Base-by-base conservation (phyloP, 2,113 vertebrate species). In the Solea senegalensis region DNA sequence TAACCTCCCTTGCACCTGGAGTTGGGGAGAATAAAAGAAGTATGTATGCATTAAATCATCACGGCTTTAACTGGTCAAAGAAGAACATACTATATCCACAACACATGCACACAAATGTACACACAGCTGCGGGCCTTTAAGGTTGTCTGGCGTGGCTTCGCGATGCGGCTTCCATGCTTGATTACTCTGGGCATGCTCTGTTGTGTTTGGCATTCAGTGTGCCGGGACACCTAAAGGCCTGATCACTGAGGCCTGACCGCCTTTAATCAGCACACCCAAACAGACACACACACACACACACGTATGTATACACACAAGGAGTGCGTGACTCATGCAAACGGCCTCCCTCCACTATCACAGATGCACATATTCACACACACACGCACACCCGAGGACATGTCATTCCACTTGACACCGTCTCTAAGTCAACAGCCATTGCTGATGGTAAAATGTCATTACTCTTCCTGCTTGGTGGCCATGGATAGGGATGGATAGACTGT, bases 121-220 rank as follows among this genome's bases (percentile, higher is more conserved):
- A 74, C 69, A 77, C 76, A 90, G 80, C 70, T 86, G 81, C 34
- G 56, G 85, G 56, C 41, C 82, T 87, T 83, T 79, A 69, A 76
- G 81, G 65, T 68, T 74, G 83, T 65, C 83, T 65, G 56, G 72
- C 76, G 84, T 72, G 81, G 80, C 77, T 68, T 81, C 21, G 74
- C 45, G 34, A 45, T 60, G 55, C 69, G 76, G 85, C 55, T 57
- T 78, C 81, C 86, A 88, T 69, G 91, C 90, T 89, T 60, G 80
- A 69, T 77, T 90, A 88, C 84, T 69, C 85, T 84, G 88, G 77
- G 88, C 87, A 91, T 91, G 89, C 88, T 90, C 74, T 62, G 83
- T 84, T 90, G 86, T 91, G 89, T 87, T 90, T 93, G 90, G 91
- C 91, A 92, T 92, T 92, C 83, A 73, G 84, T 81, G 80, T 74